Percentiles rank a stretch among this genome's conserved stretches.
Conservation (phyloP, 2,113 vertebrate genomes). For the Cryptomyrus ogoouensis region DNA sequence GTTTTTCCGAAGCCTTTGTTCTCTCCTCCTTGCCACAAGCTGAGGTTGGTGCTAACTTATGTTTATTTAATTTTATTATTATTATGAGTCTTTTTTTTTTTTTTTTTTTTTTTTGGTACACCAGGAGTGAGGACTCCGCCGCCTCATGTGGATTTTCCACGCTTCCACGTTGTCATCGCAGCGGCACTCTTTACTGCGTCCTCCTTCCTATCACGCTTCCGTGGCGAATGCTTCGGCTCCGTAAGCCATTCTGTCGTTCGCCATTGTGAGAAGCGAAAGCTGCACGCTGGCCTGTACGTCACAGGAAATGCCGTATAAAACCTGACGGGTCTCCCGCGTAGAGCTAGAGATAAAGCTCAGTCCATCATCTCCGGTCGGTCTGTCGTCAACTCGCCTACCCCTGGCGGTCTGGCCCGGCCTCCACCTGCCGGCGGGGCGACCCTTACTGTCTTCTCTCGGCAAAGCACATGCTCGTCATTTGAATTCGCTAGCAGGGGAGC, state of each 20-base stretch:
- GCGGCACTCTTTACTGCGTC: neutral
- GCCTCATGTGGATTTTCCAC: neutral
- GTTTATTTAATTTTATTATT: neutral
- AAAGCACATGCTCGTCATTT: neutral
- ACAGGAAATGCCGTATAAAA: neutral
- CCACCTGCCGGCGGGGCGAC: neutral
- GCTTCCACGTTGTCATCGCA: neutral
- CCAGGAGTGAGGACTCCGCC: neutral
- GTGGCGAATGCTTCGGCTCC: neutral
- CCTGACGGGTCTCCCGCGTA: neutral
- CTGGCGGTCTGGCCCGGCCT: neutral
- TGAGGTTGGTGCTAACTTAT: slow-evolving; percentile 55
- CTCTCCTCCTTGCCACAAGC: slow-evolving; percentile 33
- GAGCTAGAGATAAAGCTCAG: neutral
- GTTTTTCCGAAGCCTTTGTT: slow-evolving; percentile 18
- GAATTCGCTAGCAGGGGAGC: neutral
- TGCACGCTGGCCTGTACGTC: neutral
- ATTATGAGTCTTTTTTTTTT: neutral
- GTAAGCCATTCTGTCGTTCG: neutral
- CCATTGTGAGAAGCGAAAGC: neutral
- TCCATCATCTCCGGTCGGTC: neutral
- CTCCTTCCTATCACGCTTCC: neutral
- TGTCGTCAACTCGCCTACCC: neutral
- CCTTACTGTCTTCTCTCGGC: neutral
- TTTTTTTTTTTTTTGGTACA: neutral